Evolutionary conservation across 2,113 vertebrate species (phyloP).

Genomic region (Prunella fulvescens): DNA sequence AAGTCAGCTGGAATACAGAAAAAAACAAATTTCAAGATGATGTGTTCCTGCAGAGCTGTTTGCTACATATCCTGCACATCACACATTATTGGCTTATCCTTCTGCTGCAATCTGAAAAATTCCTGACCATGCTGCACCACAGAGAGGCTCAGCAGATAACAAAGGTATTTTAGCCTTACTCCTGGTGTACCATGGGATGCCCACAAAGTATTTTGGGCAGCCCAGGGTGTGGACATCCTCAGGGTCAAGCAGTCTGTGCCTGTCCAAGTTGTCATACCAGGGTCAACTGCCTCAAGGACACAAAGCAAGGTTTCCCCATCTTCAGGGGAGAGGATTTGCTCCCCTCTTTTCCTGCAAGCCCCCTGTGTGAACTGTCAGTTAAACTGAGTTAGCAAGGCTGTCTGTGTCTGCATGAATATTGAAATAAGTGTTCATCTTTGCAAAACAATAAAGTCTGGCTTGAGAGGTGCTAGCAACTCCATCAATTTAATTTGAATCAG

Average conservation of each 20-base stretch:
- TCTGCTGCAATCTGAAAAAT: neutral
- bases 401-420: neutral
- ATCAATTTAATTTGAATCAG: neutral
- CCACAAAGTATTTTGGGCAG: rapidly evolving
- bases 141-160: neutral
- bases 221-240: neutral
- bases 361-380: neutral
- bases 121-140: rapidly evolving
- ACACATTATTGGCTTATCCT: neutral
- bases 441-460: constrained; percentile 44
- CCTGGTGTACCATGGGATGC: rapidly evolving
- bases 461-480: neutral
- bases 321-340: neutral
- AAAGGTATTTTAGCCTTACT: neutral
- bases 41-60: neutral
- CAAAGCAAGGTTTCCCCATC: neutral
- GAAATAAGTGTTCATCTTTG: constrained; percentile 23
- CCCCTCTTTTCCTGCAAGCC: neutral
- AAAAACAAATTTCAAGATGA: neutral
- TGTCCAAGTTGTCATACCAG: neutral
- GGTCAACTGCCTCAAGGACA: neutral
- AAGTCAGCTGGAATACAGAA: neutral
- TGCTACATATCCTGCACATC: neutral
- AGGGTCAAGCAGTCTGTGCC: rapidly evolving
- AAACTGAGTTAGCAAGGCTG: neutral